phyloP scores from a whole-genome alignment of 2,888 invertebrate species.

The Cryptocephalus primarius region DNA sequence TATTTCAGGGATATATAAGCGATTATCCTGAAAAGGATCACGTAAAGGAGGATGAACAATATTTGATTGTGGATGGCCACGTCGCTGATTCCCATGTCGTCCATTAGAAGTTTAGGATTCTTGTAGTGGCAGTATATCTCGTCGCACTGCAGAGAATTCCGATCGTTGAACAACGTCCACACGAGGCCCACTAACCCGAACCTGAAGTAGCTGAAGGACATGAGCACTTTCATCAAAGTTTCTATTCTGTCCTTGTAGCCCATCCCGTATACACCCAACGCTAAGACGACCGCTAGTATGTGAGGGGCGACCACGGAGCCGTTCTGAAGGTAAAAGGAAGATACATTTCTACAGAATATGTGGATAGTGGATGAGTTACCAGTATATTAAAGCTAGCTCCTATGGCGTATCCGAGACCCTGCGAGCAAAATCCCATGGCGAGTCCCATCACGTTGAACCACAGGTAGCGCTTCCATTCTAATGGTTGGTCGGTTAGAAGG shows the following conservation, averaged over 20 bases:
- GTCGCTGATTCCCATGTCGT: constrained; percentile 50
- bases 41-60: constrained; percentile 44
- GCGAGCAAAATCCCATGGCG: constrained; percentile 54
- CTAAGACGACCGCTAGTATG: constrained; percentile 44
- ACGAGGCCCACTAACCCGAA: constrained; percentile 52
- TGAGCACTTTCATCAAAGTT: constrained; percentile 42
- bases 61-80: constrained; percentile 43
- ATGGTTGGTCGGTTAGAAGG: constrained; percentile 53
- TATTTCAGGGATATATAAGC: constrained; percentile 49
- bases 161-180: constrained; percentile 47
- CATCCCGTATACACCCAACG: constrained; percentile 51
- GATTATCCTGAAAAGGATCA: constrained; percentile 41
- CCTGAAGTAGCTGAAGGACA: constrained; percentile 53
- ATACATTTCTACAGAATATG: not conserved
- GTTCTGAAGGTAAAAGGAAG: constrained; percentile 38
- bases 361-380: constrained; percentile 34
- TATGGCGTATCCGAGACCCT: constrained; percentile 61
- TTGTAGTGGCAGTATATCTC: constrained; percentile 47
- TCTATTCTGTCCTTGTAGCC: constrained; percentile 48
- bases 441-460: constrained; percentile 49
- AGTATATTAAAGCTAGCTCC: constrained; percentile 50
- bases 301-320: constrained; percentile 51
- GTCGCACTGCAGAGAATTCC: constrained; percentile 50
- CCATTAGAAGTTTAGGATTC: constrained; percentile 45
- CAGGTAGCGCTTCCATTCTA: constrained; percentile 49